phyloP scores from a whole-genome alignment of 1,140 invertebrate species.

The Antheraea pernyi region DNA sequence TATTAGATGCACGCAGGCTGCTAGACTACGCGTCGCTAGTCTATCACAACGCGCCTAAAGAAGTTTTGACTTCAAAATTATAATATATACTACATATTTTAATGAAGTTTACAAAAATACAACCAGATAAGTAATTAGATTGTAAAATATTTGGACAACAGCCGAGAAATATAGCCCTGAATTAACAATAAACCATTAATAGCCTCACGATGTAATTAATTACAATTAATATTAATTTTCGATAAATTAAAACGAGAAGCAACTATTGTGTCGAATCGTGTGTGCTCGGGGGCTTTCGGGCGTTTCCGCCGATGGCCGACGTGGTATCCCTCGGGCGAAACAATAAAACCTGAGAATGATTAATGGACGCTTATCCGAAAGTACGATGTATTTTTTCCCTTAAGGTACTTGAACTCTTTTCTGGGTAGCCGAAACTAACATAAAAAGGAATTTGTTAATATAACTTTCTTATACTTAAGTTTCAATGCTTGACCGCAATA shows the following conservation, averaged over 20 bases:
- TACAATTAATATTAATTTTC: conserved; percentile 33
- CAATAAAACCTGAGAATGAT: conserved; percentile 41
- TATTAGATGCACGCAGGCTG: no score
- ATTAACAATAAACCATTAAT: conserved; percentile 13
- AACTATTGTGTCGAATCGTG: conserved; percentile 39
- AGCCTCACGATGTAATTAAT: conserved; percentile 25
- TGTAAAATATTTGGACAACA: neutral
- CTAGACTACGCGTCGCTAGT: no score
- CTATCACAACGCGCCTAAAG: no score
- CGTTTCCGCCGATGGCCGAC: conserved; percentile 15
- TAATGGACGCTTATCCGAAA: conserved; percentile 51
- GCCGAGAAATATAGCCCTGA: neutral
- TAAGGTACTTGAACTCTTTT: conserved; percentile 44
- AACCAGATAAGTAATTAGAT: neutral
- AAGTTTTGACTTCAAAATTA: no score
- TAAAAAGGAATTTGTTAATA: conserved; percentile 2
- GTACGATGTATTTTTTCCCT: conserved; percentile 32
- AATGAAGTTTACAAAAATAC: neutral
- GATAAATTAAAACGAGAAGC: conserved; percentile 39
- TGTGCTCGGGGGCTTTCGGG: conserved; percentile 34
- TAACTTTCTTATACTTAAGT: no score
- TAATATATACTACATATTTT: no score
- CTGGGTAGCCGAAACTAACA: conserved; percentile 36
- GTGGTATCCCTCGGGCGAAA: conserved; percentile 29
- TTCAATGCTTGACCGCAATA: neutral